Percentiles rank a stretch among this genome's conserved stretches.
phyloP scores from a whole-genome alignment of 2,797 vertebrate species.

The Sebastes glaucus region DNA sequence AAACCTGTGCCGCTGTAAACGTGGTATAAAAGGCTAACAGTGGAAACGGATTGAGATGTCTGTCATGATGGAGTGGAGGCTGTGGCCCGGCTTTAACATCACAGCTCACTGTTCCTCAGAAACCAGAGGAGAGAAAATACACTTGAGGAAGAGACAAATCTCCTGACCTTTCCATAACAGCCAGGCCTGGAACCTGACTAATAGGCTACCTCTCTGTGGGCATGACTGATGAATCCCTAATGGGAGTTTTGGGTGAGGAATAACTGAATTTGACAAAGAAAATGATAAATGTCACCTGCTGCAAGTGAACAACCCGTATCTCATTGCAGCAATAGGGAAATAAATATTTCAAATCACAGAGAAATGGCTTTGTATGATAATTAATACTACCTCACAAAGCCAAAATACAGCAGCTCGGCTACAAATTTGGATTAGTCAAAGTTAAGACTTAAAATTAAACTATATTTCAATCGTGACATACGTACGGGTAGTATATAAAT shows the following conservation, averaged over 20 bases:
- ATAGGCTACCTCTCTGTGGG: conserved; percentile 39
- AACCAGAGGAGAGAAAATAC: conserved; percentile 64
- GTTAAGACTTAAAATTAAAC: background rate
- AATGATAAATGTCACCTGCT: conserved; percentile 28
- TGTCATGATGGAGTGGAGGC: conserved; percentile 78
- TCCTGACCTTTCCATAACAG: conserved; percentile 73
- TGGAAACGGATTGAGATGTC: conserved; percentile 81
- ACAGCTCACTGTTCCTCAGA: conserved; percentile 56
- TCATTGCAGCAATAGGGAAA: background rate
- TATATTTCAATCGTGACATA: too few relatives aligned
- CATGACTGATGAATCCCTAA: conserved; percentile 53
- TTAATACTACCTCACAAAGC: background rate
- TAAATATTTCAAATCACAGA: background rate
- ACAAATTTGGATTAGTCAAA: background rate
- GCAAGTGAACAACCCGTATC: background rate
- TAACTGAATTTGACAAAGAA: conserved; percentile 38
- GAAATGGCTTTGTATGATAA: background rate
- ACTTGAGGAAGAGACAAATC: conserved; percentile 71
- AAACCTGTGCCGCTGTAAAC: conserved; percentile 78
- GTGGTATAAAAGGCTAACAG: conserved; percentile 67
- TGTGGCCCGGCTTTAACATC: conserved; percentile 59
- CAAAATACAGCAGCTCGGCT: background rate
- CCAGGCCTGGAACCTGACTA: conserved; percentile 55
- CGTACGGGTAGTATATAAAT: too few relatives aligned
- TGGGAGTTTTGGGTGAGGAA: conserved; percentile 45